These are phyloP conservation scores for Lutraria rhynchaena DNA, from an alignment of 1,140 invertebrate genomes.

Conservation along the genomic window DNA sequence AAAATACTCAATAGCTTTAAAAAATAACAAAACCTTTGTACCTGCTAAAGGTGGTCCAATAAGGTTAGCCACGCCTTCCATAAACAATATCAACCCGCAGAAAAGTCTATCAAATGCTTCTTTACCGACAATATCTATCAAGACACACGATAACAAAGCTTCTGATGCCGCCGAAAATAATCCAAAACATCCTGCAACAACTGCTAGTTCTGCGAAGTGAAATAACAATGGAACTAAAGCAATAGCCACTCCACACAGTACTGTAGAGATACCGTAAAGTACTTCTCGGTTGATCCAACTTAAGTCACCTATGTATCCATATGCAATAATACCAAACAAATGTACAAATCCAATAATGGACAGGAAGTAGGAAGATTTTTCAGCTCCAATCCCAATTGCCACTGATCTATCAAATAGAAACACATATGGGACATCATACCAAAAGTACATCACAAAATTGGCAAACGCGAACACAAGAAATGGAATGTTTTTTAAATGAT, in stretches of 20 bases:
- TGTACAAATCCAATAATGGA: conserved; percentile 91
- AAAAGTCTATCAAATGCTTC: conserved; percentile 67
- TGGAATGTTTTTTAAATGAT: conserved; percentile 56
- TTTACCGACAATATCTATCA: conserved; percentile 71
- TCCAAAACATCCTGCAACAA: conserved; percentile 65
- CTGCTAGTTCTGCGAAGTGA: conserved; percentile 9
- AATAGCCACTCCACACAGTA: conserved; percentile 69
- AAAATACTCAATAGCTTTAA: no score
- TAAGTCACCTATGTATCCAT: conserved; percentile 93
- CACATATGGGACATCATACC: conserved; percentile 78
- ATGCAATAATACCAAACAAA: conserved; percentile 88
- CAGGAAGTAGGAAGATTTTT: conserved; percentile 92
- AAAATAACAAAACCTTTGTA: no score
- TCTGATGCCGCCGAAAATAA: conserved; percentile 70
- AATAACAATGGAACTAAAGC: conserved; percentile 66
- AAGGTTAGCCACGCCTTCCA: conserved; percentile 71
- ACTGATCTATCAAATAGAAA: conserved; percentile 72
- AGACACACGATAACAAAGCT: conserved; percentile 64
- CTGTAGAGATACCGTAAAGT: conserved; percentile 73
- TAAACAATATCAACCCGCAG: conserved; percentile 68
- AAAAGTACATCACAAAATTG: conserved; percentile 76
- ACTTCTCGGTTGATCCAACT: conserved; percentile 80
- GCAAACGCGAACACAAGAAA: conserved; percentile 74
- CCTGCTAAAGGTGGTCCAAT: conserved; percentile 72
- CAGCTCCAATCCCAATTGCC: conserved; percentile 81